phyloP scores from a whole-genome alignment of 2,888 invertebrate genomes.

The Rosalia funebris region DNA sequence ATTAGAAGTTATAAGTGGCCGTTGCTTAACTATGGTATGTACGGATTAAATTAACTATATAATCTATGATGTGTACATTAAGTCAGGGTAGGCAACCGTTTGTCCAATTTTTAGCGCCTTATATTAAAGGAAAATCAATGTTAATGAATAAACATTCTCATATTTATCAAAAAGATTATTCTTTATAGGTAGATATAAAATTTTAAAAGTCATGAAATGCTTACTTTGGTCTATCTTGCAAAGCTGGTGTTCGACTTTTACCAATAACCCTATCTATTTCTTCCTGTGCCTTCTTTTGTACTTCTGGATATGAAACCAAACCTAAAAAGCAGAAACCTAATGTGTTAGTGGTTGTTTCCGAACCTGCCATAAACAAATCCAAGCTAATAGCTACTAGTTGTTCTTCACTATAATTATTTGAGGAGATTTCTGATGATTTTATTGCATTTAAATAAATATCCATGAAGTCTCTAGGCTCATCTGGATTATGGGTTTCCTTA shows the following conservation, averaged over 20 bases:
- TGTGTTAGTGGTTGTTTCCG: slow-evolving; percentile 85
- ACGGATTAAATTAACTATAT: too few species aligned
- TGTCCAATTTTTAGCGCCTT: too few species aligned
- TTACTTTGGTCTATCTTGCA: slow-evolving; percentile 78
- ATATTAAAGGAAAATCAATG: too few species aligned
- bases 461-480: slow-evolving; percentile 81
- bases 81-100: too few species aligned
- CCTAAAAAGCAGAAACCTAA: slow-evolving; percentile 82
- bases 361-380: slow-evolving; percentile 89
- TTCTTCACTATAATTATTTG: slow-evolving; percentile 70
- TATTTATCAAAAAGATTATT: background rate
- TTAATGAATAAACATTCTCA: background rate
- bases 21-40: too few species aligned
- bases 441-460: slow-evolving; percentile 81
- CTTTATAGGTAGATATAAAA: background rate
- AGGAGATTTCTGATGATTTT: slow-evolving; percentile 66
- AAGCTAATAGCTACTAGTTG: slow-evolving; percentile 83
- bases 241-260: slow-evolving; percentile 72
- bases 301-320: slow-evolving; percentile 75
- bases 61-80: too few species aligned
- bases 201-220: slow-evolving; percentile 41
- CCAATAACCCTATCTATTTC: slow-evolving; percentile 83
- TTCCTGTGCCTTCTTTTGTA: slow-evolving; percentile 79
- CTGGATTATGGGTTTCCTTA: slow-evolving; percentile 71
- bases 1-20: too few species aligned